These are phyloP conservation scores for Gracilinanus agilis DNA, from an alignment of 2,113 vertebrate species.

Conservation along the genomic window DNA sequence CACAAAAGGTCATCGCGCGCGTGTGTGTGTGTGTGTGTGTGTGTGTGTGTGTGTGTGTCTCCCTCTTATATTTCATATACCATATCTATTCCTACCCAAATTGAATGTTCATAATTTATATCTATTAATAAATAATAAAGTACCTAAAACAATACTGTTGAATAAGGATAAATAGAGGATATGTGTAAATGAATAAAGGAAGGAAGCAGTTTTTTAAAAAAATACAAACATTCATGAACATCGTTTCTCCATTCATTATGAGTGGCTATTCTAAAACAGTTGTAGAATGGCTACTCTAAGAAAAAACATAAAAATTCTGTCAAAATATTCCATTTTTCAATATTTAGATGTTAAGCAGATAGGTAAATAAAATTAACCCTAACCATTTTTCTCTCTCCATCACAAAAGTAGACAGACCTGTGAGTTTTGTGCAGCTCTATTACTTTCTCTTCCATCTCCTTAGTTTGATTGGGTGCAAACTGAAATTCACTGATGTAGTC, in stretches of 20 bases:
- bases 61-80: neutral
- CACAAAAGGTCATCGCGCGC: no score
- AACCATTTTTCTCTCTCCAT: neutral
- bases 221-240: neutral
- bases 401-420: conserved; percentile 85
- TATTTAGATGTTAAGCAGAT: neutral
- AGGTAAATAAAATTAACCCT: neutral
- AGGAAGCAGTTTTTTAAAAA: conserved; percentile 9
- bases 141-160: conserved; percentile 13
- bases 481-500: conserved; percentile 92
- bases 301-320: neutral
- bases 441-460: conserved; percentile 98
- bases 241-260: neutral
- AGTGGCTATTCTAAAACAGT: neutral
- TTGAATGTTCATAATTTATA: neutral
- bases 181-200: neutral
- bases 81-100: neutral
- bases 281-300: neutral
- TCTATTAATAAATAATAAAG: conserved; percentile 43
- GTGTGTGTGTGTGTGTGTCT: neutral
- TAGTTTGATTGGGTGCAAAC: conserved; percentile 94
- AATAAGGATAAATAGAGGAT: neutral
- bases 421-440: conserved; percentile 95
- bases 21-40: neutral
- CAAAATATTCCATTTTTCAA: neutral